Conservation (phyloP, 2,113 vertebrate species). For the Cygnus buccinator region DNA sequence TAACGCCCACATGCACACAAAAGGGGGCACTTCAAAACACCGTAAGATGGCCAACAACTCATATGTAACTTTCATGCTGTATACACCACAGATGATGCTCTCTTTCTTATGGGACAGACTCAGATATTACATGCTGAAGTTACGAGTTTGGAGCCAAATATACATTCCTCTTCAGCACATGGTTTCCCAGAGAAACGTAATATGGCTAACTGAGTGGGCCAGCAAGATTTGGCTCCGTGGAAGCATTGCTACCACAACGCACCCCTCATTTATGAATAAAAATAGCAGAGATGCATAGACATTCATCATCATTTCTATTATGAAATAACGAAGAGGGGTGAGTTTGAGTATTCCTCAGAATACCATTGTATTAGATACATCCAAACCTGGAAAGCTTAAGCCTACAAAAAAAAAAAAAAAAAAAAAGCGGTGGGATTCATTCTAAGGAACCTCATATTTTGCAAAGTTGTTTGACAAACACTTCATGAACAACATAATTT, state of each 20-base stretch:
- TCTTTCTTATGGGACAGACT: background rate
- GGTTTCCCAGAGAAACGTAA: background rate
- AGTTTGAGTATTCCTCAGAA: background rate
- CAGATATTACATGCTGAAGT: background rate
- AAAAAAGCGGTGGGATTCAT: background rate
- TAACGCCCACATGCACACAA: background rate
- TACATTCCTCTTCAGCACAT: background rate
- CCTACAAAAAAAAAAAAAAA: background rate
- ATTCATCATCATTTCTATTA: background rate
- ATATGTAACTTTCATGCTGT: background rate
- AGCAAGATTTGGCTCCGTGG: background rate
- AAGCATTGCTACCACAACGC: background rate
- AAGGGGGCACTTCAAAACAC: background rate
- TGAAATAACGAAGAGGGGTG: background rate
- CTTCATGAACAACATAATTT: slow-evolving; percentile 30
- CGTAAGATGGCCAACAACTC: background rate
- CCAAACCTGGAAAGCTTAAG: background rate
- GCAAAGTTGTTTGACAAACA: slow-evolving; percentile 7
- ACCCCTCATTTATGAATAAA: background rate
- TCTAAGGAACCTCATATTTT: background rate
- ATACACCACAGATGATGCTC: background rate
- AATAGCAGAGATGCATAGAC: background rate
- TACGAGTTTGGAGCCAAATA: background rate
- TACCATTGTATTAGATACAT: background rate
- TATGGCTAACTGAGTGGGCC: background rate